Evolutionary conservation across 2,888 invertebrate genomes (phyloP).

Genomic region (Campoplex nolae): DNA sequence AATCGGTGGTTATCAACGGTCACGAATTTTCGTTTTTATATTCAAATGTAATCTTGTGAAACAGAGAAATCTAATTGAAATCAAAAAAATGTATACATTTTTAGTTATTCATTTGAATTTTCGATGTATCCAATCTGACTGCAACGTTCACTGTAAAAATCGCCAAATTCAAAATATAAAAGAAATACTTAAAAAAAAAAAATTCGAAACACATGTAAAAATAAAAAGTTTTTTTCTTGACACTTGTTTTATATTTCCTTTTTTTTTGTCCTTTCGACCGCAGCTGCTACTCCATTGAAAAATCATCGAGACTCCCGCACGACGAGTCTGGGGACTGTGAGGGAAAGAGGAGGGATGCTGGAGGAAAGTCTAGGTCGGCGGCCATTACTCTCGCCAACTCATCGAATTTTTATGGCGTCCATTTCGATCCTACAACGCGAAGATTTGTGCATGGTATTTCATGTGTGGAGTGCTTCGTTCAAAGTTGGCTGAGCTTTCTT

Average conservation of each 20-base stretch:
- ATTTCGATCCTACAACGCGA: constrained; percentile 68
- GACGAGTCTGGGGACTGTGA: constrained; percentile 44
- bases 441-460: constrained; percentile 75
- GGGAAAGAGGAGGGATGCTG: constrained; percentile 20
- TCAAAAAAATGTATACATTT: not conserved
- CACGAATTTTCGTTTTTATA: not conserved
- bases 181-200: not conserved
- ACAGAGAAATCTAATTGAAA: not conserved
- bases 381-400: constrained; percentile 63
- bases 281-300: constrained; percentile 75
- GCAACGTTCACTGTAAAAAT: not conserved
- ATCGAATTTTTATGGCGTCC: constrained; percentile 75
- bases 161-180: not conserved
- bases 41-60: not conserved
- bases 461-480: not conserved
- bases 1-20: not conserved
- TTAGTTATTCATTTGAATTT: not conserved
- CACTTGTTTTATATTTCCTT: constrained; percentile 22
- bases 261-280: constrained; percentile 61
- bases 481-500: not conserved
- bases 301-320: constrained; percentile 72
- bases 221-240: not conserved
- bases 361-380: constrained; percentile 34
- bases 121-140: not conserved
- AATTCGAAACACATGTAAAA: not conserved